Evolutionary conservation across 2,113 vertebrate genomes (phyloP), one percentile per base, ranked within the genome.

Genomic region (Bufo bufo): DNA sequence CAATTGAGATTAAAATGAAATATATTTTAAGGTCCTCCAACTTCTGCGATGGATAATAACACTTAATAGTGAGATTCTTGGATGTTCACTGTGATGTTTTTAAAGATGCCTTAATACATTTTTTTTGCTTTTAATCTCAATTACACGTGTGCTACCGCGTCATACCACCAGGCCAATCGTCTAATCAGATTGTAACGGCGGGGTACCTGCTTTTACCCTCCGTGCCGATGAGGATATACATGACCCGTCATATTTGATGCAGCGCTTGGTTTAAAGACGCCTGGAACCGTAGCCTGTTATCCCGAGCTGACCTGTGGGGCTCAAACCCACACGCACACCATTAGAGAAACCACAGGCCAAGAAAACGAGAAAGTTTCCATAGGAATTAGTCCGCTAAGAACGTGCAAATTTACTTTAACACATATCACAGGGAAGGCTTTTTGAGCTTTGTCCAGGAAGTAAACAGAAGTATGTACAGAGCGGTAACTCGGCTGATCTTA

Each of bases 401-500:
- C 19, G 61, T 69, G 81, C 81, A 83, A 69, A 83, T 83, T 69
- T 83, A 69, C 81, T 66, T 52, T 83, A 66, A n/a, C 45, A 83
- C 81, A 66, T 80, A 80, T 66, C 81, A 50, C 45, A 83, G 49
- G 13, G 81, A 47, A 12, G 58, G 2, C 8, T 82, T 82, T 82
- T 43, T 82, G 59, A 66, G 61, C 49, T 66, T 69, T 66, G 81
- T 83, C 81, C 63, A 66, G 47, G 47, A 66, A 69, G 61, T 69
- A 52, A 66, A 59, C n/a, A 58, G 6, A 33, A 80, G 56, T 80
- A 78, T 78, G 77, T 78, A 80, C 77, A 5, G 59, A 59, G 77
- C 43, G 59, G 77, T 58, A 80, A 59, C 49, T 3, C 77, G 43
- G 52, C 12, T 58, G 77, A 56, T 80, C 14, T 74, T 45, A 47